These are phyloP conservation scores for Dallia pectoralis DNA, from an alignment of 2,797 vertebrate species.

Conservation along the genomic window DNA sequence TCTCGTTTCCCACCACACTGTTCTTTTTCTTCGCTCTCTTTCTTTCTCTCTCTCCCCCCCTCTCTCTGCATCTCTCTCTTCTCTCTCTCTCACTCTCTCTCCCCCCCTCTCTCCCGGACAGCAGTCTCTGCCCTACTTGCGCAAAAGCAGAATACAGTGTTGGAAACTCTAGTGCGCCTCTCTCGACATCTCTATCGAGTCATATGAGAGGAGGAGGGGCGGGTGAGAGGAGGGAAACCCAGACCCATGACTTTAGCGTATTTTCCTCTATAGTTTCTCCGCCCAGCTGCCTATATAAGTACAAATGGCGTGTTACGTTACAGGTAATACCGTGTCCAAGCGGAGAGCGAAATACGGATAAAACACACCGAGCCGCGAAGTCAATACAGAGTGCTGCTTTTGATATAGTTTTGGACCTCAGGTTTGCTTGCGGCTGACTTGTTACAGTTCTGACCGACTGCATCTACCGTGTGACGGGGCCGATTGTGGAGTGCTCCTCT, in stretches of 20 bases:
- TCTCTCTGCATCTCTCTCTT: constrained; percentile 30
- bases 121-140: constrained; percentile 32
- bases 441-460: not conserved
- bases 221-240: constrained; percentile 60
- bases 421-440: not conserved
- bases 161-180: constrained; percentile 49
- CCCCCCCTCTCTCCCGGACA: not conserved
- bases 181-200: not conserved
- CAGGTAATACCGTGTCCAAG: constrained; percentile 13
- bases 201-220: constrained; percentile 15
- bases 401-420: not conserved
- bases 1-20: not conserved
- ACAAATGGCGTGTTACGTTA: not conserved
- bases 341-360: too few relatives aligned
- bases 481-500: not conserved
- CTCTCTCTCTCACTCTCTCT: constrained; percentile 57
- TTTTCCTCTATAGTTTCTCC: constrained; percentile 47
- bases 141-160: constrained; percentile 32
- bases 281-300: constrained; percentile 43
- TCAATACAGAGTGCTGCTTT: not conserved
- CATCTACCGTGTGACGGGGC: not conserved
- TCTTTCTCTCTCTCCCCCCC: not conserved
- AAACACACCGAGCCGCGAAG: not conserved
- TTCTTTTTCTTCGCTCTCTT: not conserved
- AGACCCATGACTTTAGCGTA: constrained; percentile 71